Evolutionary conservation across 2,113 vertebrate genomes (phyloP).

Genomic region (Deroptyus accipitrinus): DNA sequence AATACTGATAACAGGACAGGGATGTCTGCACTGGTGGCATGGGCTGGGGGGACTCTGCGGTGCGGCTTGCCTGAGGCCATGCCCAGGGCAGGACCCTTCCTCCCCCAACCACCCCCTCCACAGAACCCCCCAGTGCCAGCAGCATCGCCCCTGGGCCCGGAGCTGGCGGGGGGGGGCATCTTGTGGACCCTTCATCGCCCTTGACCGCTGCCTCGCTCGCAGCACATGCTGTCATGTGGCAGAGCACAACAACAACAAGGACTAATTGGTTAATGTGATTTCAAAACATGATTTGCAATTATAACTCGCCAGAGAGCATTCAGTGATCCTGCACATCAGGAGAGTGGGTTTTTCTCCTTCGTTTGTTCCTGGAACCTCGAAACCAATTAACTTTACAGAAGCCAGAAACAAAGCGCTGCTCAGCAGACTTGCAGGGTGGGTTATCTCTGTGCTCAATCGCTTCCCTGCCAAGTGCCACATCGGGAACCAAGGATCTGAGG

Average conservation of each 20-base stretch:
- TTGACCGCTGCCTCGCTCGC: background rate
- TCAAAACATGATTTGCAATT: conserved; percentile 69
- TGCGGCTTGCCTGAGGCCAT: fast-evolving
- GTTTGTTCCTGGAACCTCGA: conserved; percentile 68
- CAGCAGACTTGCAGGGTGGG: conserved; percentile 23
- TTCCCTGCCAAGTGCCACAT: background rate
- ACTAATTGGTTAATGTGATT: conserved; percentile 66
- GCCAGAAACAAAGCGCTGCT: conserved; percentile 56
- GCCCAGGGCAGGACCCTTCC: background rate
- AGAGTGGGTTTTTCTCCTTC: conserved; percentile 57
- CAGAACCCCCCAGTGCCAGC: background rate
- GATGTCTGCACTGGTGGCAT: background rate
- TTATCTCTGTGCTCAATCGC: conserved; percentile 44
- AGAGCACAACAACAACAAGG: conserved; percentile 52
- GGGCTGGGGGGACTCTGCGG: background rate
- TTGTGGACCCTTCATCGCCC: background rate
- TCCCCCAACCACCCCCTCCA: background rate
- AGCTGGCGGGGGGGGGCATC: fast-evolving
- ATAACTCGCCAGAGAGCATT: conserved; percentile 58
- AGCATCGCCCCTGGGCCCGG: fast-evolving
- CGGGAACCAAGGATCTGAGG: background rate
- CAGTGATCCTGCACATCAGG: conserved; percentile 27
- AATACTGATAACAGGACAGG: background rate
- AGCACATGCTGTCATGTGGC: conserved; percentile 43
- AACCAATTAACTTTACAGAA: conserved; percentile 72